These are phyloP conservation scores for Amyelois transitella DNA, from an alignment of 1,140 invertebrate genomes.

Conservation along the genomic window DNA sequence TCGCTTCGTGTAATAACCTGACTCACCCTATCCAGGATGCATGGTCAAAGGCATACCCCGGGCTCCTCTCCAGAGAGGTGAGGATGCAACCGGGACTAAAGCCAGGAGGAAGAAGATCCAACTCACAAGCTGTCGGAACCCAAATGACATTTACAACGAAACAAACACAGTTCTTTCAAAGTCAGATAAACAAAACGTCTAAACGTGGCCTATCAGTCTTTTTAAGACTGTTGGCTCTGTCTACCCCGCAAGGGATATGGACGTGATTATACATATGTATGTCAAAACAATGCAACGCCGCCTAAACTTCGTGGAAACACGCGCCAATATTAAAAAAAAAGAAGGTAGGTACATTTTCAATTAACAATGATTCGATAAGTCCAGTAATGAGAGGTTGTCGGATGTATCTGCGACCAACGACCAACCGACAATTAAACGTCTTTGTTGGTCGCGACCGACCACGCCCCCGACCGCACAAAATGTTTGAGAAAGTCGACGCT, in stretches of 20 bases:
- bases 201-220: too few relatives aligned
- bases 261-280: neutral
- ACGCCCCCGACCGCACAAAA: constrained; percentile 41
- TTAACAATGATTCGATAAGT: constrained; percentile 60
- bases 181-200: neutral
- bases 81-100: too few relatives aligned
- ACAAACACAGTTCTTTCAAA: neutral
- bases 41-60: too few relatives aligned
- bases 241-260: too few relatives aligned
- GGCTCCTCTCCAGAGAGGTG: too few relatives aligned
- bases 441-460: constrained; percentile 35
- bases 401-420: constrained; percentile 41
- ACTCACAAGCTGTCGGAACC: neutral
- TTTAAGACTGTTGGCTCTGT: too few relatives aligned
- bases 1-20: too few relatives aligned
- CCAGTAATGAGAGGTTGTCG: constrained; percentile 56
- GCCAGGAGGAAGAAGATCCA: too few relatives aligned
- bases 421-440: constrained; percentile 60
- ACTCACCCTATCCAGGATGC: too few relatives aligned
- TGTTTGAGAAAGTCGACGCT: constrained; percentile 4
- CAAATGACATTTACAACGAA: neutral
- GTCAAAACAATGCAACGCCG: neutral
- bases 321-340: neutral
- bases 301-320: neutral
- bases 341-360: constrained; percentile 40